Base-by-base conservation (phyloP, 2,113 vertebrate genomes). In the Dromaius novaehollandiae region DNA sequence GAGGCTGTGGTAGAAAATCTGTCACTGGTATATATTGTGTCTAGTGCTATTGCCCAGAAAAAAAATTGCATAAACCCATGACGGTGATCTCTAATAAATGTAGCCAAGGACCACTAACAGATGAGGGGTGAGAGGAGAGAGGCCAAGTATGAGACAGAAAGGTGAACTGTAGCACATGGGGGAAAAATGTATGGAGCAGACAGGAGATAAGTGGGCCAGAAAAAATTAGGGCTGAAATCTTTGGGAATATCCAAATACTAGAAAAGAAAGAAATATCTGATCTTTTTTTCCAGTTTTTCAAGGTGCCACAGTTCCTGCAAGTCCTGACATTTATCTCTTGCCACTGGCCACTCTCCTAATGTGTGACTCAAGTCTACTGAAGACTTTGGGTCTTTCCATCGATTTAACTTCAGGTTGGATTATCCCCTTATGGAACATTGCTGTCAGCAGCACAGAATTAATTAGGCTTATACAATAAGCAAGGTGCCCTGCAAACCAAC, bases 11-110 rank as follows among this genome's bases (percentile, higher is more conserved):
- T 58, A 69, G 77, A 21, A 50, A 8, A 7, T 14, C 3, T 11
- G 42, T 25, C 64, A 56, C 24, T 20, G 64, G 42, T 34, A 32
- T 0, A 0, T 3, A 2, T 13, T 18, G 28, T 7, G 26, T 19
- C 1, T 1, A 11, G 55, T 42, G 63, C 61, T 22, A 4, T 18
- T 5, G 2, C 16, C 17, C 24, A 8, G 71, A 80, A 80, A 76
- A 76, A 80, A 86, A 48, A 4, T 3, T 1, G 66, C 46, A n/a
- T 48, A 53, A 15, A 3, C 30, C 63, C 11, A 1, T 3, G 40
- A 10, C 11, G 6, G 46, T 4, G 5, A 17, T n/a, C 50, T 63
- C n/a, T 17, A 71, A 11, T 1, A 17, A 63, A 7, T 9, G 42
- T 46, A 38, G 44, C 13, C 32, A 5, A n/a, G 70, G 77, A 51